Evolutionary conservation across 2,888 invertebrate genomes (phyloP).

Genomic region (Actias luna): DNA sequence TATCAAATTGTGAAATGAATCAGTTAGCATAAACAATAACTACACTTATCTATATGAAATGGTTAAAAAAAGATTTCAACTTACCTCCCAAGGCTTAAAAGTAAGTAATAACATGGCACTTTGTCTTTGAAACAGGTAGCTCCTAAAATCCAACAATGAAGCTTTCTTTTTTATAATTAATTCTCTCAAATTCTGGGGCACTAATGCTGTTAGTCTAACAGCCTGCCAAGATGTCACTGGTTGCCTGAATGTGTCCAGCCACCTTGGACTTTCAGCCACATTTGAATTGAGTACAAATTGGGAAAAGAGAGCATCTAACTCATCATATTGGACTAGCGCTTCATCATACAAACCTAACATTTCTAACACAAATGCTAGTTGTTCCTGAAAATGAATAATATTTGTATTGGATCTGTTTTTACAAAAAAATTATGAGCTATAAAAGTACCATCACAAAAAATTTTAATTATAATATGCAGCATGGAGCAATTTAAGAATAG

Average conservation of each 20-base stretch:
- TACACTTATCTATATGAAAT: not conserved
- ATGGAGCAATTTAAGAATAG: not conserved
- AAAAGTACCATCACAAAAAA: too few species aligned
- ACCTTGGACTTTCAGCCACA: constrained; percentile 91
- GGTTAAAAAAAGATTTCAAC: constrained; percentile 26
- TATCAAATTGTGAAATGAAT: too few species aligned
- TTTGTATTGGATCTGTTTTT: not conserved
- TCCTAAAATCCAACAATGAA: constrained; percentile 93
- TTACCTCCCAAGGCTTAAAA: constrained; percentile 91
- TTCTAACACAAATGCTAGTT: constrained; percentile 96
- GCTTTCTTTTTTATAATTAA: constrained; percentile 78
- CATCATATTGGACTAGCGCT: constrained; percentile 97
- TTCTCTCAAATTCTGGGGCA: constrained; percentile 80
- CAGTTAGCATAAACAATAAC: too few species aligned
- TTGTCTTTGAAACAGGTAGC: constrained; percentile 96
- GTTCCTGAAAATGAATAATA: constrained; percentile 85
- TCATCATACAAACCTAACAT: constrained; percentile 96
- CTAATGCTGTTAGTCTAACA: constrained; percentile 84
- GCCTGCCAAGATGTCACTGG: constrained; percentile 93
- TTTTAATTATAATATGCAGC: not conserved
- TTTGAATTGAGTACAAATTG: constrained; percentile 98
- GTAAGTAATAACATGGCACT: constrained; percentile 90
- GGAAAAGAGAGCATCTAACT: constrained; percentile 97
- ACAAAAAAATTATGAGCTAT: not conserved
- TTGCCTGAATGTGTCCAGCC: constrained; percentile 91